These are phyloP conservation scores for Phrynosoma blainvillii DNA, from an alignment of 2,113 vertebrate species.

Conservation along the genomic window DNA sequence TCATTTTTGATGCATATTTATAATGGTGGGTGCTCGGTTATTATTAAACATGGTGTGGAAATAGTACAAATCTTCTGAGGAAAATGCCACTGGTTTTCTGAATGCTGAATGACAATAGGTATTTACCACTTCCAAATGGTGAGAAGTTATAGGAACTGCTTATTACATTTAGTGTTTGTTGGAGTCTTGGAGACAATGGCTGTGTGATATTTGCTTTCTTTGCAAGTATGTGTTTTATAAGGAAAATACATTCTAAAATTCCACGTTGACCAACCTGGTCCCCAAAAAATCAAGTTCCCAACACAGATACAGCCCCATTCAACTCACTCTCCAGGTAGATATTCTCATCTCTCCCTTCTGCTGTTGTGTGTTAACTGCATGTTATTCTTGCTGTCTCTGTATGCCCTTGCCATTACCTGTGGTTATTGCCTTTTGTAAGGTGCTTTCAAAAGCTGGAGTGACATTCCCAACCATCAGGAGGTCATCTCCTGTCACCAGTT, in stretches of 20 bases:
- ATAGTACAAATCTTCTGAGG: slow-evolving; percentile 20
- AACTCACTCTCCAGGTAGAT: neutral
- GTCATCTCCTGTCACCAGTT: neutral
- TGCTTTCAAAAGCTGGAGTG: neutral
- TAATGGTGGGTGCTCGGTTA: slow-evolving; percentile 60
- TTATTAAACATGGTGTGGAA: slow-evolving; percentile 71
- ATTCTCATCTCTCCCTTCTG: neutral
- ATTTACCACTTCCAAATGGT: neutral
- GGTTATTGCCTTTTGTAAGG: neutral
- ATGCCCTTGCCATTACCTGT: neutral
- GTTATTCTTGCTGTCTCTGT: neutral
- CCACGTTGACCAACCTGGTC: neutral
- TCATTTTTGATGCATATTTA: slow-evolving; percentile 73
- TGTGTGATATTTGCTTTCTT: neutral
- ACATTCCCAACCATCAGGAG: neutral
- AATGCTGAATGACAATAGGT: neutral
- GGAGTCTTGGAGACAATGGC: neutral
- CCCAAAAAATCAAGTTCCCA: neutral
- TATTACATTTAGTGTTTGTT: neutral
- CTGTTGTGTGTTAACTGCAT: neutral
- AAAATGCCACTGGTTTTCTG: slow-evolving; percentile 12
- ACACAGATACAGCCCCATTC: neutral
- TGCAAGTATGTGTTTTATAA: neutral
- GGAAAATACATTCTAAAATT: neutral
- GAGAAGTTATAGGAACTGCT: neutral